Conservation (phyloP, 2,113 vertebrate genomes). For the Pelodiscus sinensis region DNA sequence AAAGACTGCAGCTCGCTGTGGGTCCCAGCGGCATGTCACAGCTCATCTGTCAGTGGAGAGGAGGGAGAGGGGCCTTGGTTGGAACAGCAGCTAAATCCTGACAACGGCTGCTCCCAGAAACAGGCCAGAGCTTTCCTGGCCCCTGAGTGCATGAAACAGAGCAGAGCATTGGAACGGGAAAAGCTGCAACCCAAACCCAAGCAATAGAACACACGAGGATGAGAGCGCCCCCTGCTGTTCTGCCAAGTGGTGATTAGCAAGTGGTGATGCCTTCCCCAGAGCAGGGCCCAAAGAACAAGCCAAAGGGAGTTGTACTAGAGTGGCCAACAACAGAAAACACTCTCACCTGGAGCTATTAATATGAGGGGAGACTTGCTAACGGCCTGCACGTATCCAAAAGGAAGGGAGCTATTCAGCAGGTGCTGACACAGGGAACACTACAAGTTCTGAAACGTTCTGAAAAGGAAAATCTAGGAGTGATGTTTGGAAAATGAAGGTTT, state of each 20-base stretch:
- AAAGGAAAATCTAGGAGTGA: not conserved
- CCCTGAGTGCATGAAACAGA: not conserved
- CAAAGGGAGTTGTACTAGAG: not conserved
- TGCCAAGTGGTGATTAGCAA: not conserved
- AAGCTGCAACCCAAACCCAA: not conserved
- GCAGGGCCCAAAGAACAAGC: not conserved
- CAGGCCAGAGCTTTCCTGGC: not conserved
- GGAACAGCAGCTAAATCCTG: not conserved
- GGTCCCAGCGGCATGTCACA: not conserved
- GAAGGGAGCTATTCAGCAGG: not conserved
- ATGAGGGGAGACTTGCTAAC: not conserved
- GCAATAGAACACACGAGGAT: not conserved
- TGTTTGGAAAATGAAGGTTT: not conserved
- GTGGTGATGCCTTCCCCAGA: not conserved
- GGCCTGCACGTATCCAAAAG: not conserved
- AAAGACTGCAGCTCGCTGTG: not conserved
- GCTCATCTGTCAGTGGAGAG: not conserved
- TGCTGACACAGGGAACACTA: not conserved
- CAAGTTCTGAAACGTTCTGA: not conserved
- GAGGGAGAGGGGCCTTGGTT: not conserved
- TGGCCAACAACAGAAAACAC: not conserved
- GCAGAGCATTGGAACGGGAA: not conserved
- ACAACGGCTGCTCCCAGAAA: not conserved
- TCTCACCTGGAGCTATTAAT: not conserved
- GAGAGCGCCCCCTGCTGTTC: not conserved